Base-by-base conservation (phyloP, 2,797 vertebrate genomes). In the Protonibea diacanthus region DNA sequence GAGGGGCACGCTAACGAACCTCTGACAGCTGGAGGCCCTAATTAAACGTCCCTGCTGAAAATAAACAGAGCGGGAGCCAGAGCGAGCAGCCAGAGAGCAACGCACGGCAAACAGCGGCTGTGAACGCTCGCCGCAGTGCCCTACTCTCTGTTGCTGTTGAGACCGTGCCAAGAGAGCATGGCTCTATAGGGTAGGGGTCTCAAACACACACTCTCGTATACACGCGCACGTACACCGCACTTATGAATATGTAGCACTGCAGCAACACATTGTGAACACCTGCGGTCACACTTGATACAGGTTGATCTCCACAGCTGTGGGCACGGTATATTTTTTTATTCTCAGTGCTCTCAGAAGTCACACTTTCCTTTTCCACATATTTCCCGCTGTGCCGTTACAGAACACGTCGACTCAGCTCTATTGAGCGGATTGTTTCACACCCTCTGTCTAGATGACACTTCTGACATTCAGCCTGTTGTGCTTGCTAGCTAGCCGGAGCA, bases 21-120 rank as follows among this genome's bases (percentile, higher is more conserved):
- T 92, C 92, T 93, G 94, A 95, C 94, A 95, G 94, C 95, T 96
- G 95, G 95, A 96, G 94, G 94, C 94, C 94, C 95, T 96, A 96
- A 96, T 96, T 96, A 96, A 96, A 94, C 91, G 94, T 95, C 95
- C 95, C 92, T 81, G 81, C 90, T 92, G 94, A 95, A 96, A 95
- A 94, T 95, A 95, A 94, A 95, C 92, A 93, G 93, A 94, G 90
- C 86, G 53, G 82, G 90, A 89, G 93, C 92, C 91, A 93, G 92
- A 92, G 91, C 82, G 76, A 90, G 91, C 91, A 91, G 90, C 87
- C 89, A 88, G 86, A 84, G 84, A 86, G 78, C 25, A 84, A 72
- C 17, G 68, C 76, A 72, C 74, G 62, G 83, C 86, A 81, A 86
- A 86, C 80, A 89, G 86, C 68, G 85, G 76, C 91, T 86, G 83